Evolutionary conservation across 2,797 vertebrate genomes (phyloP), one percentile per base, ranked within the genome.

Genomic region (Hafferia zeledoni): DNA sequence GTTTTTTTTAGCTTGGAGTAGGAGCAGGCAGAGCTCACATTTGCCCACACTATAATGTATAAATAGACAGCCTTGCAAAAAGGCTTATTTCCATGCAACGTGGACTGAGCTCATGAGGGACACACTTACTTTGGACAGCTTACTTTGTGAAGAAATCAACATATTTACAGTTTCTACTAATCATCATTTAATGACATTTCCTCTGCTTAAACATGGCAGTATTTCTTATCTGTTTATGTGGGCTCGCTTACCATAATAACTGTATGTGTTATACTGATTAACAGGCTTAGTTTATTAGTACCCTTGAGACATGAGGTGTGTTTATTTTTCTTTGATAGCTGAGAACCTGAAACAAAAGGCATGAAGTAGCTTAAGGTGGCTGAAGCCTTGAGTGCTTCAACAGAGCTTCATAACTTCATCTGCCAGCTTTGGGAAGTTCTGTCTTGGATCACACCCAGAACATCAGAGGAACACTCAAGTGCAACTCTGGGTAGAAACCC

Each of bases 31-130:
- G 70, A 94, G 31, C 18, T 87, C 1, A 1, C 7, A 11, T 52
- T 83, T 79, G 25, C 60, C 67, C 24, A 15, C 0, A 0, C 6
- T n/a, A 2, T 7, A 11, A 31, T n/a, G 2, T 39, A 33, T 65
- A 59, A 94, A 87, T 11, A 83, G 22, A 37, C 2, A 22, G 50
- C 37, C 92, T 95, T 94, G 72, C 69, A 92, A 87, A 97, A 95
- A 60, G 49, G 12, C 49, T 87, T 93, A 91, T 90, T 97, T 96
- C 71, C 49, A 67, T 59, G 56, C 46, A 85, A 39, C 88, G 49
- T 61, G 47, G 68, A 90, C 47, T 82, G 85, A 68, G 18, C 72
- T 95, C 78, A 64, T 64, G 64, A 46, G 52, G 78, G 60, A 88
- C 67, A 82, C 4, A 16, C 13, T 77, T 84, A 37, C 20, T 87